Evolutionary conservation across 2,113 vertebrate species (phyloP), one percentile per base, ranked within the genome.

Genomic region (Aptenodytes forsteri): DNA sequence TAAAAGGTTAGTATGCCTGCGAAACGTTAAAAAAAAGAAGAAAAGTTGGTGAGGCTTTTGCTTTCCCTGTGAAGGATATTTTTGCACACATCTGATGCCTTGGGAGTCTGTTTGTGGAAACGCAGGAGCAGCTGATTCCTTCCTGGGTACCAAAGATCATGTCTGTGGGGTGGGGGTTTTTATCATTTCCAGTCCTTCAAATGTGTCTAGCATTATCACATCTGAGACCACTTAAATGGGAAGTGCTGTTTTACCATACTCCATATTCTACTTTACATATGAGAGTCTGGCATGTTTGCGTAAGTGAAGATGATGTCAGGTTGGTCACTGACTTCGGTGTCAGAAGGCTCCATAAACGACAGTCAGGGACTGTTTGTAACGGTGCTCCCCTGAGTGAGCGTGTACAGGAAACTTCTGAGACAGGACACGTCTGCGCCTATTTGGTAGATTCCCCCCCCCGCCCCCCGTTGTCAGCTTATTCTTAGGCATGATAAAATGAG

Each of bases 341-440:
- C 54, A 25, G 23, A 59, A 65, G 44, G 26, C 16, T 46, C 66
- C 49, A 29, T 3, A 58, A 32, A 42, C 19, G 54, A 22, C 27
- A 6, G 4, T 4, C 69, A 55, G 59, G 42, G 11, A 22, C 13
- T 46, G 19, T n/a, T 40, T 76, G 21, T 23, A 42, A 20, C 0
- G 1, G 14, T 13, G n/a, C 26, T 64, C 16, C 38, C n/a, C 22
- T 20, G n/a, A 0, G 0, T 11, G 16, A 69, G 20, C 21, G 30
- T 2, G 3, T 7, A 8, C n/a, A 52, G 50, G 30, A 56, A 75
- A 32, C 16, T 32, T 44, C 47, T 34, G 7, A 59, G 29, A 67
- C 62, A 29, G 22, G 32, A 36, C 36, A 15, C 10, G 7, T 30
- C 77, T 64, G 22, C 2, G 5, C 9, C 36, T 29, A 19, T 7